These are phyloP conservation scores for Cygnus atratus DNA, from an alignment of 2,113 vertebrate genomes.

Conservation along the genomic window DNA sequence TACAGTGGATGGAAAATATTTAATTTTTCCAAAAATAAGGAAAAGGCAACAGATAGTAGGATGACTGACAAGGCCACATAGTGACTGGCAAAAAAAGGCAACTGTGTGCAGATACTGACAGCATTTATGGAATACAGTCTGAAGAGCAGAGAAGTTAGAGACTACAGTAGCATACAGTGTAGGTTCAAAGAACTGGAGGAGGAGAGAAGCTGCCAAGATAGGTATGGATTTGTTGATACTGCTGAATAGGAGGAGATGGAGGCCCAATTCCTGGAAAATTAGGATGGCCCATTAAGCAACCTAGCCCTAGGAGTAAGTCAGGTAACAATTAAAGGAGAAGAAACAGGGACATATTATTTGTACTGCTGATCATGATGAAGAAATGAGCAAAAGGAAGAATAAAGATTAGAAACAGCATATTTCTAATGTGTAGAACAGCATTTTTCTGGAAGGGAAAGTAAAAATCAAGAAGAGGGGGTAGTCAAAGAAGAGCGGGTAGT, in stretches of 20 bases:
- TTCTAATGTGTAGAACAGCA: neutral
- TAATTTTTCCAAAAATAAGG: neutral
- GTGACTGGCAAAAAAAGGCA: neutral
- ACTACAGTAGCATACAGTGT: neutral
- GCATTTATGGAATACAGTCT: neutral
- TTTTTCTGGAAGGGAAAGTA: neutral
- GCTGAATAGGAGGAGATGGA: neutral
- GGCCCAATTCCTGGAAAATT: neutral
- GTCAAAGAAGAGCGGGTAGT: neutral
- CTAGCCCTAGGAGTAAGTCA: neutral
- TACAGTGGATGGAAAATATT: neutral
- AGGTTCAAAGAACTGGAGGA: neutral
- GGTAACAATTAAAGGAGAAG: neutral
- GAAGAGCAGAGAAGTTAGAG: neutral
- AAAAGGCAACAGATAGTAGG: neutral
- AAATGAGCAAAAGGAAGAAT: neutral
- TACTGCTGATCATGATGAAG: neutral
- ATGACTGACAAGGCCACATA: neutral
- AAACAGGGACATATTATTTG: neutral
- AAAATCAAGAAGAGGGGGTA: neutral
- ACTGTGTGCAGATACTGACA: neutral
- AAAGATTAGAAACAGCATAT: neutral
- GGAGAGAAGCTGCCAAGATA: neutral
- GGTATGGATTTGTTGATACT: neutral
- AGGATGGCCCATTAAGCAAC: neutral